These are phyloP conservation scores for Coturnix japonica DNA, from an alignment of 2,113 vertebrate species.

Conservation along the genomic window DNA sequence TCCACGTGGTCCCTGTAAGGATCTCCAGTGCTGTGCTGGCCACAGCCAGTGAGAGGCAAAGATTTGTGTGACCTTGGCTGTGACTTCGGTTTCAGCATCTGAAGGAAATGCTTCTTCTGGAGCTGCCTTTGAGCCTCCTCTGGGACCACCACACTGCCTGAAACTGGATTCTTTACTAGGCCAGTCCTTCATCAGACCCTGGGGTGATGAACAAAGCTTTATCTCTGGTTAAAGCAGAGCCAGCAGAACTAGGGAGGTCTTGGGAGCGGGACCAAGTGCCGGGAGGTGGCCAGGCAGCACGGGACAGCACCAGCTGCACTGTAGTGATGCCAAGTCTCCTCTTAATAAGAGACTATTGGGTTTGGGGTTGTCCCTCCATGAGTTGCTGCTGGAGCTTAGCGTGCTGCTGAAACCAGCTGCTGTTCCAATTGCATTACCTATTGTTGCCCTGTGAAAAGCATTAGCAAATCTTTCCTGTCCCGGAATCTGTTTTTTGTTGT, in stretches of 20 bases:
- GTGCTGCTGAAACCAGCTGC: neutral
- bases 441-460: neutral
- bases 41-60: neutral
- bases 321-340: neutral
- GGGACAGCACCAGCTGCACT: neutral
- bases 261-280: rapidly evolving
- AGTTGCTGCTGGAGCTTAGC: neutral
- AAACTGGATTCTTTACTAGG: neutral
- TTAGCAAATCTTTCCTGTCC: neutral
- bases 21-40: neutral
- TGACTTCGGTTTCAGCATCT: neutral
- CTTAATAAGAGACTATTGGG: neutral
- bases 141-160: neutral
- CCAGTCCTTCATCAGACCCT: neutral
- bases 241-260: neutral
- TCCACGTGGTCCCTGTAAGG: neutral
- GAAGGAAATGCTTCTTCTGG: neutral
- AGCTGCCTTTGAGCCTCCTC: neutral
- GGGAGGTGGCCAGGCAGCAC: neutral
- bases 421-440: neutral
- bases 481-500: neutral
- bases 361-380: neutral
- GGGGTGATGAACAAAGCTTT: neutral
- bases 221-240: neutral
- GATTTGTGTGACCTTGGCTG: neutral